Base-by-base conservation (phyloP, 2,797 vertebrate species). In the Lophius americanus region DNA sequence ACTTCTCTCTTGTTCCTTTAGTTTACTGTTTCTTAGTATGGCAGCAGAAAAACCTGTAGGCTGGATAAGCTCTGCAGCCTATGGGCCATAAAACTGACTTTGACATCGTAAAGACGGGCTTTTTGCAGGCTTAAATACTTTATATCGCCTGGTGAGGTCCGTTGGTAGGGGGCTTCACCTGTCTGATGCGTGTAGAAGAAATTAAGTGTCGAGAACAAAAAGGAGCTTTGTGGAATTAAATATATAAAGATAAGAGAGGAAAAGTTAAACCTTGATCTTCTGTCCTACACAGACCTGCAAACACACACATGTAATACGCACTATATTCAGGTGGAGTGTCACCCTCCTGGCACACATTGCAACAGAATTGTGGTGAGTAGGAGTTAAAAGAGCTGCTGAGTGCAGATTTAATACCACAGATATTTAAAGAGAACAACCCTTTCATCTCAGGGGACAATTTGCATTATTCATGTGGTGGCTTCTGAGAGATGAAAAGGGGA, bases 391-490 rank as follows among this genome's bases (percentile, higher is more conserved):
- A 92, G 88, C 81, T 90, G 89, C 87, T 85, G 87, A 91, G 83
- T 85, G 85, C 91, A 90, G 85, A 92, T 91, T 87, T 89, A 89
- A 89, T 85, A 84, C 86, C 86, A 75, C 72, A 77, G 89, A 86
- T 91, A 83, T 91, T 91, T 92, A 91, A 92, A 88, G 81, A 88
- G 83, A 83, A 70, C 70, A 80, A 73, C 75, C 81, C 80, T 91
- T 85, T 91, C 85, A 91, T 92, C 89, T 87, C 75, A 89, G 79
- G 89, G 84, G 80, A 85, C 75, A 75, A 84, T 92, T 88, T 92
- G 90, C 90, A 93, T 93, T 90, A 92, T 93, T 92, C 86, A 92
- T 92, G 84, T 60, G 69, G 70, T 81, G 75, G 78, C 81, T 68
- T 84, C 72, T 82, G 85, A 88, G 84, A 80, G 68, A 79, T 66